phyloP scores from a whole-genome alignment of 2,888 invertebrate species.

The Tupiocoris notatus region DNA sequence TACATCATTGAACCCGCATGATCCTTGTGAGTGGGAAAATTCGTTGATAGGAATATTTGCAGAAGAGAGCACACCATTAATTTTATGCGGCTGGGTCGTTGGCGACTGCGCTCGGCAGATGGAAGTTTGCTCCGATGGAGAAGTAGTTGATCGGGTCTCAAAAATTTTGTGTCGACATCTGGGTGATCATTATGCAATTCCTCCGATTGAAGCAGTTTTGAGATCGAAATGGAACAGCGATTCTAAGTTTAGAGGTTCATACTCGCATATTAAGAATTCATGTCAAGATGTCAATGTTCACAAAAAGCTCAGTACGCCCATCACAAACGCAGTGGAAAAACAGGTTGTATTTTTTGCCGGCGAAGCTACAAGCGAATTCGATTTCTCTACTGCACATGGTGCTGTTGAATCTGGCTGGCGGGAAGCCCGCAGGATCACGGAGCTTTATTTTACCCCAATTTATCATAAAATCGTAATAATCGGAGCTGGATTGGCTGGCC shows the following conservation, averaged over 20 bases:
- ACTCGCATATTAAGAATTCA: slow-evolving; percentile 53
- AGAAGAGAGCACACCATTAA: slow-evolving; percentile 62
- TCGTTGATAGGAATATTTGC: slow-evolving; percentile 67
- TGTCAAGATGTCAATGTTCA: neutral
- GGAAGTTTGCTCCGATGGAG: slow-evolving; percentile 61
- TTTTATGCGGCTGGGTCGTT: slow-evolving; percentile 69
- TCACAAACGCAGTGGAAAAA: slow-evolving; percentile 8
- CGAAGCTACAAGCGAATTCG: slow-evolving; percentile 20
- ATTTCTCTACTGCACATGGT: slow-evolving; percentile 28
- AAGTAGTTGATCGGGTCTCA: slow-evolving; percentile 58
- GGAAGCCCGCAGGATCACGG: slow-evolving; percentile 12
- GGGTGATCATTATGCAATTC: slow-evolving; percentile 57
- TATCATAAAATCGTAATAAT: slow-evolving; percentile 56
- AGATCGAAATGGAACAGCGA: slow-evolving; percentile 70
- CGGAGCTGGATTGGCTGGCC: slow-evolving; percentile 63
- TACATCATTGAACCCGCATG: neutral
- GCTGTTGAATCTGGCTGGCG: slow-evolving; percentile 28
- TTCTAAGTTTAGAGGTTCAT: slow-evolving; percentile 69
- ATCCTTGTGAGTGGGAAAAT: slow-evolving; percentile 59
- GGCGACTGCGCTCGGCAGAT: slow-evolving; percentile 63
- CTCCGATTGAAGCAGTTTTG: slow-evolving; percentile 57
- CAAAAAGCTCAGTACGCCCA: slow-evolving; percentile 9
- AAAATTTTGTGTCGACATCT: slow-evolving; percentile 60
- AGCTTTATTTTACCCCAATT: slow-evolving; percentile 7
- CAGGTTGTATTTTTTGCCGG: slow-evolving; percentile 31